Conservation (phyloP, 2,888 invertebrate species). For the Crossocerus cetratus region DNA sequence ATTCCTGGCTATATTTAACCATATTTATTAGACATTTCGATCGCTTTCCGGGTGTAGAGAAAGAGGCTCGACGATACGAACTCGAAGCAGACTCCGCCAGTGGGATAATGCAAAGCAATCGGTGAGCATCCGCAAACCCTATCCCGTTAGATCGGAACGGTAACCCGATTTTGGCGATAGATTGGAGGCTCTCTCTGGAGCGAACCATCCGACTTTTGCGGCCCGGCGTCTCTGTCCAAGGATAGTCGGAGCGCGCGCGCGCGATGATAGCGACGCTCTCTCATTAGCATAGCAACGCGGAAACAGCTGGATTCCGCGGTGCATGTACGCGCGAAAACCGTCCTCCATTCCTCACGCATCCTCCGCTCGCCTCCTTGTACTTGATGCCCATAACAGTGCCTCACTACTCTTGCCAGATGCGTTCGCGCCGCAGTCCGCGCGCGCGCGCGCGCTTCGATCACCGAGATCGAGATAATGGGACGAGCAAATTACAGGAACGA, state of each 20-base stretch:
- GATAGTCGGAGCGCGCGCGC: constrained; percentile 41
- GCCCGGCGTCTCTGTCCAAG: constrained; percentile 31
- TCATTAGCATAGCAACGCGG: constrained; percentile 68
- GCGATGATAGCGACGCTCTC: constrained; percentile 51
- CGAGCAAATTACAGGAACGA: constrained; percentile 42
- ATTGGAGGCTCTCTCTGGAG: constrained; percentile 17
- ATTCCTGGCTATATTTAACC: too few relatives aligned
- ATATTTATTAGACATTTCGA: too few relatives aligned
- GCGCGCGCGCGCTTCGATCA: constrained; percentile 49
- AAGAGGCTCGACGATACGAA: too few relatives aligned
- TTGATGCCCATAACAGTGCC: background rate
- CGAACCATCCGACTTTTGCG: background rate
- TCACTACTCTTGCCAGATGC: constrained; percentile 13
- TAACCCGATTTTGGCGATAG: constrained; percentile 11
- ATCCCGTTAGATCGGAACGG: constrained; percentile 2
- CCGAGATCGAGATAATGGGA: constrained; percentile 33
- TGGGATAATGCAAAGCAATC: constrained; percentile 1
- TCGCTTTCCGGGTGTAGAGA: too few relatives aligned
- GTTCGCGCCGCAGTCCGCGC: constrained; percentile 16
- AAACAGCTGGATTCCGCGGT: constrained; percentile 46
- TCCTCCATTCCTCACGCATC: constrained; percentile 20
- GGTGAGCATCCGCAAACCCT: background rate
- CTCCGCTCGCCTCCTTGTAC: constrained; percentile 20
- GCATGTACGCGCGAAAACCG: constrained; percentile 49
- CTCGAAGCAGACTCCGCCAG: background rate